A percentile compares a stretch with the other conserved stretches of the same genome.
Evolutionary conservation across 2,888 invertebrate genomes (phyloP).

Genomic region (Agrochola litura): DNA sequence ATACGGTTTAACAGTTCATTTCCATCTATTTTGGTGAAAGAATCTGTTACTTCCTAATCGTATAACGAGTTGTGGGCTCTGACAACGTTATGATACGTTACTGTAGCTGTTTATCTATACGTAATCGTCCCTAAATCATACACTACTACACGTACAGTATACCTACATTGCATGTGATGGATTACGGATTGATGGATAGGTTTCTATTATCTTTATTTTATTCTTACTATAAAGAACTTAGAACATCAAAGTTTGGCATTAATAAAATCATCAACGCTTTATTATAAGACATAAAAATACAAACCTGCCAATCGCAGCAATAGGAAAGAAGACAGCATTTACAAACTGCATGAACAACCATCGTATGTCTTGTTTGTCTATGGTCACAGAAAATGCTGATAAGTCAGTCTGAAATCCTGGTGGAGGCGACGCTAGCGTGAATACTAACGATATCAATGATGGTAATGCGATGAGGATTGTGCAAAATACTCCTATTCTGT

Average conservation of each 20-base stretch:
- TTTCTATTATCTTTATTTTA: background rate
- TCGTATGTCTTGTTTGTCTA: conserved; percentile 83
- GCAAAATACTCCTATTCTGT: conserved; percentile 81
- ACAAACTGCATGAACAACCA: conserved; percentile 87
- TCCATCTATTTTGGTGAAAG: conserved; percentile 42
- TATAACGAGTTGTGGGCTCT: conserved; percentile 5
- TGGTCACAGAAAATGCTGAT: conserved; percentile 80
- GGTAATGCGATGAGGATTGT: conserved; percentile 87
- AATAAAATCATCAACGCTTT: background rate
- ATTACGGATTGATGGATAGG: background rate
- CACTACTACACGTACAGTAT: background rate
- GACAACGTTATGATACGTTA: conserved; percentile 3
- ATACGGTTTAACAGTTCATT: conserved; percentile 34
- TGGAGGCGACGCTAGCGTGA: conserved; percentile 91
- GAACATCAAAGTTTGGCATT: background rate
- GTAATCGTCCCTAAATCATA: background rate
- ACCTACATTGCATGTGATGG: background rate
- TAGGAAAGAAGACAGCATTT: conserved; percentile 90
- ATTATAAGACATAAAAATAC: background rate
- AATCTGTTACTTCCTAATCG: conserved; percentile 37
- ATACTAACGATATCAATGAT: conserved; percentile 89
- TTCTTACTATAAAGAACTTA: background rate
- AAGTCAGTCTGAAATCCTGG: conserved; percentile 89
- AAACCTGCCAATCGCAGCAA: conserved; percentile 92
- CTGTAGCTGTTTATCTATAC: background rate